Evolutionary conservation across 2,797 vertebrate species (phyloP), one percentile per base, ranked within the genome.

Genomic region (Cheirogaleus major): DNA sequence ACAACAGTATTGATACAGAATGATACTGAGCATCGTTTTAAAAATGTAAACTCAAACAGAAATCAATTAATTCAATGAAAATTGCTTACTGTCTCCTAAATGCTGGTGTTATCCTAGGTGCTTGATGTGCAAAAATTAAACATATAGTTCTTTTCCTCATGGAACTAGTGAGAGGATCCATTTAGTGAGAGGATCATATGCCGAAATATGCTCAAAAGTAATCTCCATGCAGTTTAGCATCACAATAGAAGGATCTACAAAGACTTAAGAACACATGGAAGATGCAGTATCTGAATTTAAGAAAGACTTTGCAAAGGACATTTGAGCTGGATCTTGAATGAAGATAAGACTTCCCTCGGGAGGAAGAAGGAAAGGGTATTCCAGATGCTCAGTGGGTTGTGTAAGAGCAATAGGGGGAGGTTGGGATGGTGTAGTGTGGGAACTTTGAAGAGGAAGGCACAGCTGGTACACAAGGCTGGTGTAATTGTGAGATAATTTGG

Each of bases 311-410:
- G 43, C 59, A 70, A 50, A 78, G 59, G 11, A 86, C 11, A 11
- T 76, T 90, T 82, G n/a, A 81, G 78, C 69, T 79, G 48, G 30
- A 45, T 88, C 76, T 91, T 93, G 55, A 91, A 72, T 78, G 9
- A 59, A 87, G 55, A 55, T 12, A 73, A 61, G 35, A 14, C 38
- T 89, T 83, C 17, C 30, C 30, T 67, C 32, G n/a, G 45, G 30
- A 88, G 35, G 69, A 55, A 79, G 52, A 63, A 70, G 25, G 55
- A 82, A 67, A 73, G 41, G 12, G 41, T 35, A 50, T 78, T 45
- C 5, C 25, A 67, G 14, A 59, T 67, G 23, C 15, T 18, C 2
- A 18, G 7, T 3, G 43, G 32, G 45, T 38, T 88, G 20, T 50
- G 18, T 43, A 17, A 69, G n/a, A n/a, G 32, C 59, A 45, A 38